Evolutionary conservation across 2,113 vertebrate genomes (phyloP).

Genomic region (Phalacrocorax brasilianus): DNA sequence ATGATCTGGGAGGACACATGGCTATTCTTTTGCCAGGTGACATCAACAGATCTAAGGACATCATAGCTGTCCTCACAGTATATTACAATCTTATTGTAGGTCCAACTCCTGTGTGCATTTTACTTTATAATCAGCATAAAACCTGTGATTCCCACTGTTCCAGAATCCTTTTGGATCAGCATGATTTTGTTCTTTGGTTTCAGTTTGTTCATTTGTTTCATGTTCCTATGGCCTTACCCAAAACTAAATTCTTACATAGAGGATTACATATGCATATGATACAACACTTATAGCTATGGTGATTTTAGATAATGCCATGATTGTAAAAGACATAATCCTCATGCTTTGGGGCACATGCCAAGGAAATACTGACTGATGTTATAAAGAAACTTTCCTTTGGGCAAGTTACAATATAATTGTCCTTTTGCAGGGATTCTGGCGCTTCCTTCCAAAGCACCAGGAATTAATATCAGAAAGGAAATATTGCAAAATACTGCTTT

Average conservation of each 20-base stretch:
- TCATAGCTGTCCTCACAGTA: not conserved
- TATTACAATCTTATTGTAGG: not conserved
- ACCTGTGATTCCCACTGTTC: not conserved
- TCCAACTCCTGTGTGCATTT: not conserved
- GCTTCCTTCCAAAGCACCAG: not conserved
- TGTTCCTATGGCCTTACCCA: not conserved
- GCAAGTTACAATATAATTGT: not conserved
- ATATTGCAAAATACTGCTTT: not conserved
- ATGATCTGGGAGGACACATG: too few species aligned
- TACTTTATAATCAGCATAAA: not conserved
- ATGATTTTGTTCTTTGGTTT: not conserved
- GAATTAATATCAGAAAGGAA: conserved; percentile 14
- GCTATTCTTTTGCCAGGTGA: not conserved
- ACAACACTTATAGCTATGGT: not conserved
- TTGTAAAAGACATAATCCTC: conserved; percentile 4
- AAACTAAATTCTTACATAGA: not conserved
- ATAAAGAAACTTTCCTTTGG: not conserved
- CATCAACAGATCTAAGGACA: not conserved
- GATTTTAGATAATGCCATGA: not conserved
- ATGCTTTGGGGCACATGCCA: not conserved
- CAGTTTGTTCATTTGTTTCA: not conserved
- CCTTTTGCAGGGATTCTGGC: not conserved
- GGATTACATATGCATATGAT: not conserved
- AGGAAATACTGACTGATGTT: not conserved
- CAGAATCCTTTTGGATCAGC: not conserved